Evolutionary conservation across 1,140 invertebrate genomes (phyloP).

Genomic region (Phymorhynchus buccinoides): DNA sequence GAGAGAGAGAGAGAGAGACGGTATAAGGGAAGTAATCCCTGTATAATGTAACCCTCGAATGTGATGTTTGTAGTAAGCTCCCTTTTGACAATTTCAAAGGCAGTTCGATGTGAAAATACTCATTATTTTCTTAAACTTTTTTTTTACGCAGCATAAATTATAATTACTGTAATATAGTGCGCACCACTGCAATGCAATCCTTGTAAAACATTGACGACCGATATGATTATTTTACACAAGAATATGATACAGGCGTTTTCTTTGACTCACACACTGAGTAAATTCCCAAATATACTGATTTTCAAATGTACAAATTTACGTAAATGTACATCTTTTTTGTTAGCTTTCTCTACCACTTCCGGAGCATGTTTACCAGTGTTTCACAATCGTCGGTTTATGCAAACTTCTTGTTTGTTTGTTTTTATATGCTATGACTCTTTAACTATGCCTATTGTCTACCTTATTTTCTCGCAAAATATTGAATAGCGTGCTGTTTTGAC

Average conservation of each 20-base stretch:
- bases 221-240: background rate
- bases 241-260: background rate
- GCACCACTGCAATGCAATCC: too few species aligned
- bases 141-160: background rate
- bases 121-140: background rate
- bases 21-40: constrained; percentile 39
- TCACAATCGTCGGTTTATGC: too few species aligned
- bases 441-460: background rate
- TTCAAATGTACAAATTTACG: background rate
- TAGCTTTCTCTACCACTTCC: background rate
- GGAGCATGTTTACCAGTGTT: too few species aligned
- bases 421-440: background rate
- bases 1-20: constrained; percentile 25
- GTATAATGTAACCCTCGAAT: constrained; percentile 5
- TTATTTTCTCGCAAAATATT: too few species aligned
- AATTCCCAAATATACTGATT: background rate
- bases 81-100: constrained; percentile 1
- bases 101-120: background rate
- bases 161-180: background rate
- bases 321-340: background rate
- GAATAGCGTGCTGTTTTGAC: background rate
- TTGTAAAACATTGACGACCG: background rate
- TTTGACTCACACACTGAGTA: background rate
- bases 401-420: background rate
- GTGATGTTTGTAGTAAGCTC: background rate